Percentiles rank a stretch among this genome's conserved stretches.
phyloP scores from a whole-genome alignment of 2,888 invertebrate species.

The Hetaerina titia region DNA sequence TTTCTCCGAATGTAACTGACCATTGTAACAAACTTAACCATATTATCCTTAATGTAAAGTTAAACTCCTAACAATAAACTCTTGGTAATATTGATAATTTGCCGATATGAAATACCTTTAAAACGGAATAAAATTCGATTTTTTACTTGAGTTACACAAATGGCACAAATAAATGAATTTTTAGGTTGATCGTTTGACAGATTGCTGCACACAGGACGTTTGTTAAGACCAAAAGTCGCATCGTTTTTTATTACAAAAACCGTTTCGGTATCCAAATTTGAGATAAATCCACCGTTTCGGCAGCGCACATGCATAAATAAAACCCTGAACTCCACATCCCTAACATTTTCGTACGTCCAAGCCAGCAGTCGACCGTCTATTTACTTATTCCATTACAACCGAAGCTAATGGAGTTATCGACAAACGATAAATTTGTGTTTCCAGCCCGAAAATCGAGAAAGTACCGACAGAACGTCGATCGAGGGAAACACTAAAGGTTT shows the following conservation, averaged over 20 bases:
- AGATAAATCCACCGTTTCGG: neutral
- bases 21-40: no score
- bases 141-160: neutral
- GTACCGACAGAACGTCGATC: slow-evolving; percentile 9
- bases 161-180: neutral
- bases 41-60: no score
- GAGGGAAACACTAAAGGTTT: neutral
- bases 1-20: no score
- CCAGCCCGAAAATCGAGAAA: neutral
- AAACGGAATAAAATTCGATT: neutral
- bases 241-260: neutral
- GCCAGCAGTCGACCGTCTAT: neutral
- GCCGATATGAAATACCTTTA: no score
- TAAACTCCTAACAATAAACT: no score
- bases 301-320: neutral
- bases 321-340: neutral
- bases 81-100: no score
- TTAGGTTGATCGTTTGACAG: neutral
- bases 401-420: slow-evolving; percentile 29
- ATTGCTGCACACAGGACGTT: neutral
- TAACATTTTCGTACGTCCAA: neutral
- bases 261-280: neutral
- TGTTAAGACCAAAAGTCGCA: neutral
- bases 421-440: slow-evolving; percentile 35
- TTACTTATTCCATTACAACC: slow-evolving; percentile 27